Conservation (phyloP, 2,797 vertebrate genomes). For the Halcyon leucocephala region DNA sequence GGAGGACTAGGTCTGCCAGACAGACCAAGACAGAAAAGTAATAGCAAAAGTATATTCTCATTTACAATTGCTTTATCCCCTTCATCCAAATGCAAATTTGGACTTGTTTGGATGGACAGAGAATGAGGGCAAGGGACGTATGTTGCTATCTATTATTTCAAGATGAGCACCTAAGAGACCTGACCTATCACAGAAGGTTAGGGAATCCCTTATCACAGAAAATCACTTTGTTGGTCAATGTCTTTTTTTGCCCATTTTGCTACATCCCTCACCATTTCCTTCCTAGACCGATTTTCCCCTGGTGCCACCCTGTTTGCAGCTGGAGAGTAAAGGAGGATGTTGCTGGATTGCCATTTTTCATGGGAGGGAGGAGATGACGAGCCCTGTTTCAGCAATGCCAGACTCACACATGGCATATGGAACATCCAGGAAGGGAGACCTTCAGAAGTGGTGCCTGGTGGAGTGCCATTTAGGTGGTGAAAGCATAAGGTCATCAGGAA, state of each 20-base stretch:
- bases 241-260: neutral
- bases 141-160: neutral
- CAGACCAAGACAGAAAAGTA: neutral
- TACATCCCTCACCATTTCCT: neutral
- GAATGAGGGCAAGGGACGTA: neutral
- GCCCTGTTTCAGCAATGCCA: neutral
- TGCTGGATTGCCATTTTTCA: neutral
- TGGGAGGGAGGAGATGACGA: neutral
- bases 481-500: neutral
- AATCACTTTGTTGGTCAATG: neutral
- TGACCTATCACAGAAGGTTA: neutral
- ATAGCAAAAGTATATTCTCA: neutral
- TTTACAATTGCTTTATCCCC: neutral
- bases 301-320: neutral
- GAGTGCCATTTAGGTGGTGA: neutral
- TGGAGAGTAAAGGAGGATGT: neutral
- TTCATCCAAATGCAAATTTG: neutral
- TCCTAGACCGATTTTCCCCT: neutral
- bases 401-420: accelerated
- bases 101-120: neutral
- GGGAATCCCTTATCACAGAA: neutral
- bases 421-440: neutral
- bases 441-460: accelerated
- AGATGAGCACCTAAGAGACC: neutral
- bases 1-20: neutral